phyloP scores from a whole-genome alignment of 2,888 invertebrate species.

The Hydraecia micacea region DNA sequence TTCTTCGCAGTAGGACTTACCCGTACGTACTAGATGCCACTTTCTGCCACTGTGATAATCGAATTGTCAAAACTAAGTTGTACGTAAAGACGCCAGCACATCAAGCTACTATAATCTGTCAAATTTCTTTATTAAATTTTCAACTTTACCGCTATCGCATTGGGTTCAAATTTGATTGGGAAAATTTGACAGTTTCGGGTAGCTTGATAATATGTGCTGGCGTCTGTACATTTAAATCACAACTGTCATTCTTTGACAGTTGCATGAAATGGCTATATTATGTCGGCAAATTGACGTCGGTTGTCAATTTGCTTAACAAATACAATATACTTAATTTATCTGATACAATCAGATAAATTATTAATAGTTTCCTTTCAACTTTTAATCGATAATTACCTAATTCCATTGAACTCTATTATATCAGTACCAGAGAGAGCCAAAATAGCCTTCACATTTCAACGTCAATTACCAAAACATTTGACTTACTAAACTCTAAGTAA shows the following conservation, averaged over 20 bases:
- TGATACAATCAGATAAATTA: no score
- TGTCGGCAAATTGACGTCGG: neutral
- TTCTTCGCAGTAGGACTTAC: neutral
- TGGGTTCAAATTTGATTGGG: no score
- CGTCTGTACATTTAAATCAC: neutral
- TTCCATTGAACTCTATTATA: neutral
- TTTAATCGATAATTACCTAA: neutral
- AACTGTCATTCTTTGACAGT: neutral
- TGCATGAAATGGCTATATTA: neutral
- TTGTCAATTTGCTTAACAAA: neutral
- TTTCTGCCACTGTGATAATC: neutral
- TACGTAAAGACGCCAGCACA: no score
- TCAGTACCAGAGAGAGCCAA: neutral
- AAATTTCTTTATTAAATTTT: no score
- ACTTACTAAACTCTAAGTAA: constrained; percentile 16
- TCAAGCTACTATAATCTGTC: no score
- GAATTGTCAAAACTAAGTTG: neutral
- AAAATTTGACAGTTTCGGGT: no score
- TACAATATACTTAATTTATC: no score
- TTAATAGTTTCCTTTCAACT: neutral
- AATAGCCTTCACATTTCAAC: neutral
- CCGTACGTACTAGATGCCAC: neutral
- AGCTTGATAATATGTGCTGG: no score
- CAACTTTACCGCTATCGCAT: no score
- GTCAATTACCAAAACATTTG: constrained; percentile 12